Evolutionary conservation across 2,888 invertebrate species (phyloP).

Genomic region (Laothoe populi): DNA sequence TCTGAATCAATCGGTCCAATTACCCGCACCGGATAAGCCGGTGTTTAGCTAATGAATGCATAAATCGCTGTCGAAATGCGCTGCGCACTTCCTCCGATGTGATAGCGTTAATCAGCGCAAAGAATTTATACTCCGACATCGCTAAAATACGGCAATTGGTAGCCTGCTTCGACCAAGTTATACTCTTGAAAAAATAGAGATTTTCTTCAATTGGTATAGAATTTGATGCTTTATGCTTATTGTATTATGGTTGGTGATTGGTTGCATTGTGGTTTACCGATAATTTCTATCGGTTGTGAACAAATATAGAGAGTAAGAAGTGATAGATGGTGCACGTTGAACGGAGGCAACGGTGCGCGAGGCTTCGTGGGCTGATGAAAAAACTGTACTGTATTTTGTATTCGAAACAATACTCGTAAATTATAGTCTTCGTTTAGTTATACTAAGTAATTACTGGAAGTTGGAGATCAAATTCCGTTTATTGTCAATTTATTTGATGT

Average conservation of each 20-base stretch:
- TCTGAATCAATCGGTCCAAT: constrained; percentile 68
- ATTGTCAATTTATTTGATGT: background rate
- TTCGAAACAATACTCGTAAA: constrained; percentile 14
- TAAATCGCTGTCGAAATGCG: constrained; percentile 69
- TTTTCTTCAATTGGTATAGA: constrained; percentile 37
- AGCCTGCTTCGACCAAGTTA: constrained; percentile 43
- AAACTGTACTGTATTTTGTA: constrained; percentile 10
- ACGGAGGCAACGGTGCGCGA: constrained; percentile 32
- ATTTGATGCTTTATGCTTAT: constrained; percentile 32
- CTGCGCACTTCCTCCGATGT: constrained; percentile 54
- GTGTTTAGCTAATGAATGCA: constrained; percentile 78
- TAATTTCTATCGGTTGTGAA: constrained; percentile 69
- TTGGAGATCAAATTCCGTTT: constrained; percentile 7
- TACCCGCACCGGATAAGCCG: constrained; percentile 61
- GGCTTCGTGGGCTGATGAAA: constrained; percentile 28
- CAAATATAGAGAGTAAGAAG: constrained; percentile 72
- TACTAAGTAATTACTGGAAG: background rate
- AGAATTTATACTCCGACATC: constrained; percentile 66
- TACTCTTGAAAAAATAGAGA: constrained; percentile 46
- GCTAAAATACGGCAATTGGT: constrained; percentile 66
- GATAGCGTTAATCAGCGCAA: constrained; percentile 74
- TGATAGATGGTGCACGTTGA: constrained; percentile 67
- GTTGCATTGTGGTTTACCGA: constrained; percentile 38
- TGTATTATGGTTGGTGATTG: constrained; percentile 37
- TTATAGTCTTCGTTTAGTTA: background rate